phyloP scores from a whole-genome alignment of 2,888 invertebrate species.

The Phorcus lineatus region DNA sequence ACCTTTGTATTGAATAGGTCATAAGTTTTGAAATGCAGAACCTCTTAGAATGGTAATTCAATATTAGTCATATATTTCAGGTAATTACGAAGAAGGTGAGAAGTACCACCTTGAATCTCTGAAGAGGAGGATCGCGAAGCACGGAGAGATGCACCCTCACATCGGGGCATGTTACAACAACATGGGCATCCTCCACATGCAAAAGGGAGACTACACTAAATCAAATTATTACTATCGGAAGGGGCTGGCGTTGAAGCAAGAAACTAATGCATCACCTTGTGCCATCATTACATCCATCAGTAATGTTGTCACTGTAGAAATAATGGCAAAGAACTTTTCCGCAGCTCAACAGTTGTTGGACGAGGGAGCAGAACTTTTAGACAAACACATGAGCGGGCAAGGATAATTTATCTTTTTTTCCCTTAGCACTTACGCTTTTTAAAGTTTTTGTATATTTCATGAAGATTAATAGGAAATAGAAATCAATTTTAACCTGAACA shows the following conservation, averaged over 20 bases:
- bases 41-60: too few species aligned
- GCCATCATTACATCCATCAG: constrained; percentile 46
- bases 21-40: too few species aligned
- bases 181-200: constrained; percentile 51
- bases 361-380: constrained; percentile 36
- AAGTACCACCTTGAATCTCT: constrained; percentile 43
- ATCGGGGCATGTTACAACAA: constrained; percentile 52
- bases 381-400: background rate
- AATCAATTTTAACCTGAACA: too few species aligned
- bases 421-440: too few species aligned
- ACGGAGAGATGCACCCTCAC: constrained; percentile 38
- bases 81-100: constrained; percentile 48
- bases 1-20: too few species aligned
- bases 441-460: too few species aligned
- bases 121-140: constrained; percentile 24
- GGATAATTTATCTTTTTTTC: background rate
- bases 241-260: constrained; percentile 44
- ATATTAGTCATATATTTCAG: too few species aligned
- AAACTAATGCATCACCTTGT: constrained; percentile 41
- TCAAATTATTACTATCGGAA: constrained; percentile 46
- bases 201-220: constrained; percentile 44
- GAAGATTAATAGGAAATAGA: too few species aligned
- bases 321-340: constrained; percentile 22
- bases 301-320: constrained; percentile 45
- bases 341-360: constrained; percentile 39